Base-by-base conservation (phyloP, 2,888 invertebrate genomes). In the Nomada hirtipes region DNA sequence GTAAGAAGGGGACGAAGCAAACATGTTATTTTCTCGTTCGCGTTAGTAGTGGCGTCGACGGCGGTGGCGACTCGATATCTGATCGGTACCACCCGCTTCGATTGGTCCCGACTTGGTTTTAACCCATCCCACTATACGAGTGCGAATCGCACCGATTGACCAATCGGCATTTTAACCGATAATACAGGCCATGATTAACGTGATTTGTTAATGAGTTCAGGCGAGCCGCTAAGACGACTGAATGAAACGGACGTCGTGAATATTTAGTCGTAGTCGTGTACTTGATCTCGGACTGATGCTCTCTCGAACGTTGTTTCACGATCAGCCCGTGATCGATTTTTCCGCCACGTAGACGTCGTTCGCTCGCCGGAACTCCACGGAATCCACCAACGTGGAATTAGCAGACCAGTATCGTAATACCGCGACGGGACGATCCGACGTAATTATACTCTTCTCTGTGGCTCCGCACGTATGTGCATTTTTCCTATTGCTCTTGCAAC, bases 101-200 rank as follows among this genome's bases (percentile, higher is more conserved):
- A 91, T 93, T 93, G 92, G 92, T 84, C 84, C 86, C 75, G 68
- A 75, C 84, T 76, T 81, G 82, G 85, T 89, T 89, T 86, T 82
- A 89, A 89, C 88, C 90, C 92, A 87, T 91, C 92, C 92, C 89
- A 89, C 91, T 70, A 83, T 29, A 69, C 71, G 73, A 76, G 77
- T 55, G 77, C 76, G 84, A 79, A 79, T 84, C 84, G 70, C 73
- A 59, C 59, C 61, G 77, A 79, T 81, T 90, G 87, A 70, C 92
- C 93, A 93, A 92, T 92, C 90, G 86, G 73, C 77, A 81, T 70
- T 77, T 71, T 68, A 60, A 79, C 74, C 91, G 93, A 93, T 93
- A 93, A 92, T 87, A 79, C 72, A 86, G 83, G 89, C 90, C 91
- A 91, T 92, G 92, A 92, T 92, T 92, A 92, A 88, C 90, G 76